These are phyloP conservation scores for Drosophila neonasuta DNA, from an alignment of 2,888 invertebrate species.

Conservation along the genomic window DNA sequence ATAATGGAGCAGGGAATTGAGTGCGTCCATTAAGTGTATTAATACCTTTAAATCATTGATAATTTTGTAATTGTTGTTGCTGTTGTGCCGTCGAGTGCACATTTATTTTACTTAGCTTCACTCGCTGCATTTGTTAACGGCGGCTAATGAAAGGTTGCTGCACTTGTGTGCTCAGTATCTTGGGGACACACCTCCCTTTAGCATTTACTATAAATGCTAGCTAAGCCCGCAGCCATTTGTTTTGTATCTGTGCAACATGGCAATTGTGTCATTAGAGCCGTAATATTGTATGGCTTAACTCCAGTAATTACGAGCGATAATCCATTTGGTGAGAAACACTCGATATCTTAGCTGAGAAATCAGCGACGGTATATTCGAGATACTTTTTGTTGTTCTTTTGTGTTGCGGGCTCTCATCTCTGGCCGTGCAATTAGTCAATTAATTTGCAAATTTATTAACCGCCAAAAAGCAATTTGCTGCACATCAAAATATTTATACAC, in stretches of 20 bases:
- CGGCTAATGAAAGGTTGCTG: constrained; percentile 51
- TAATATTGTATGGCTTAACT: constrained; percentile 11
- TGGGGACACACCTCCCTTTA: constrained; percentile 41
- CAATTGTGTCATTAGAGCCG: constrained; percentile 52
- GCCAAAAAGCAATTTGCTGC: constrained; percentile 77
- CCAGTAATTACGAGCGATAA: constrained; percentile 28
- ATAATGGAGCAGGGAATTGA: constrained; percentile 23
- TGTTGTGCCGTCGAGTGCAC: constrained; percentile 23
- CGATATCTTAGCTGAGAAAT: constrained; percentile 35
- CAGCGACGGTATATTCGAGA: constrained; percentile 20
- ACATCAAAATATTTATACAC: constrained; percentile 58
- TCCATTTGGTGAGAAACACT: constrained; percentile 18
- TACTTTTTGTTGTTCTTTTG: constrained; percentile 22
- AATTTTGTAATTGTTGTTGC: constrained; percentile 46
- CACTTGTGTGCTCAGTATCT: constrained; percentile 16
- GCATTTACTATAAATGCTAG: constrained; percentile 29
- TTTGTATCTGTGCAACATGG: constrained; percentile 36
- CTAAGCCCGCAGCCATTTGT: constrained; percentile 37
- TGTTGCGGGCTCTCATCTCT: constrained; percentile 48
- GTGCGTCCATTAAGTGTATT: constrained; percentile 42
- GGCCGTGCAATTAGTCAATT: constrained; percentile 80
- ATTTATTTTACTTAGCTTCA: constrained; percentile 41
- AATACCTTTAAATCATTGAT: constrained; percentile 51
- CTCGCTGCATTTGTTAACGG: constrained; percentile 46
- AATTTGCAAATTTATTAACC: constrained; percentile 79